Percentiles rank a stretch among this genome's conserved stretches.
Evolutionary conservation across 2,113 vertebrate genomes (phyloP).

Genomic region (Gorsachius goisagi): DNA sequence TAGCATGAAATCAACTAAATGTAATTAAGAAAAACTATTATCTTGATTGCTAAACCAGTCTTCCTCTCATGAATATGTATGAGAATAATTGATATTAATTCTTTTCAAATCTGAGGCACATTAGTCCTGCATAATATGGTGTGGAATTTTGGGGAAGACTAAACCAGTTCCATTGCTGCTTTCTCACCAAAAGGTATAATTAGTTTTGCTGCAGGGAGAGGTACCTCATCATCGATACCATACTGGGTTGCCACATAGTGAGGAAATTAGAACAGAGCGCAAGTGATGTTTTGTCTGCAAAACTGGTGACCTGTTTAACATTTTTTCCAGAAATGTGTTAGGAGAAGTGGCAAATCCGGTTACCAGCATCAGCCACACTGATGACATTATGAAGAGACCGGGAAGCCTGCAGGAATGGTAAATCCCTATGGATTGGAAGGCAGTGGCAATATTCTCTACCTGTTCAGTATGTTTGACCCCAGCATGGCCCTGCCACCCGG

Average conservation of each 20-base stretch:
- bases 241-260: neutral
- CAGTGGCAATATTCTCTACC: neutral
- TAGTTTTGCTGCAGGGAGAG: slow-evolving; percentile 20
- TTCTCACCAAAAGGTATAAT: neutral
- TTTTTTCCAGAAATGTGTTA: neutral
- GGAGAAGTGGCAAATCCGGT: neutral
- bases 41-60: slow-evolving; percentile 63
- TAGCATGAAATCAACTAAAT: slow-evolving; percentile 55
- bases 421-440: neutral
- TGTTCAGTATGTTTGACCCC: fast-evolving
- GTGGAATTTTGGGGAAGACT: neutral
- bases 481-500: fast-evolving
- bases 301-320: neutral
- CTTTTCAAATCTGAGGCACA: slow-evolving; percentile 7
- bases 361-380: neutral
- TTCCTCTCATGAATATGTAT: slow-evolving; percentile 55
- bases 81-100: slow-evolving; percentile 54
- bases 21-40: slow-evolving; percentile 66
- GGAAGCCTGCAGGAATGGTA: neutral
- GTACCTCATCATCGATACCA: neutral
- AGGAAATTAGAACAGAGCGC: neutral
- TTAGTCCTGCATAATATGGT: slow-evolving; percentile 12
- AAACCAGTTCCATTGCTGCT: neutral
- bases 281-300: neutral
- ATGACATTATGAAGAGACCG: neutral